phyloP scores from a whole-genome alignment of 2,113 vertebrate genomes.

The Mustela nigripes region DNA sequence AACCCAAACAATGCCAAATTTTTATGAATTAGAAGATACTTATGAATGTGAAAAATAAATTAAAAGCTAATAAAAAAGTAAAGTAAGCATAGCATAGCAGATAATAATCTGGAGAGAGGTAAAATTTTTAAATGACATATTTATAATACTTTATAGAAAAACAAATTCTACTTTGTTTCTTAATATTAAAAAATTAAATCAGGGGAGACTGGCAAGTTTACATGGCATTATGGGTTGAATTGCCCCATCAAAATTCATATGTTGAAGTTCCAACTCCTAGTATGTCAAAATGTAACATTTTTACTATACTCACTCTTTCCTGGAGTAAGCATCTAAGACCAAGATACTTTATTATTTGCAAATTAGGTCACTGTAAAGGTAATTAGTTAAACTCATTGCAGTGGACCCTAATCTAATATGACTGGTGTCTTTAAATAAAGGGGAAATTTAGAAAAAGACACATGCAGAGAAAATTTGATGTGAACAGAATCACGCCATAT shows the following conservation, averaged over 20 bases:
- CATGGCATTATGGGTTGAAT: not conserved
- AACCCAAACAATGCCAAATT: not conserved
- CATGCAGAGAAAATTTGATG: not conserved
- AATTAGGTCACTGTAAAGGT: not conserved
- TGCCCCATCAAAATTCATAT: not conserved
- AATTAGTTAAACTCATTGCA: not conserved
- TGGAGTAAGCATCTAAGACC: not conserved
- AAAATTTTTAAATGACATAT: not conserved
- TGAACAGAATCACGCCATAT: not conserved
- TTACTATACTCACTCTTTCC: not conserved
- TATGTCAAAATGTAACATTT: not conserved
- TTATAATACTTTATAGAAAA: not conserved
- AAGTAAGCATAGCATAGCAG: not conserved
- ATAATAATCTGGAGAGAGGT: not conserved
- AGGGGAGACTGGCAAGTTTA: not conserved
- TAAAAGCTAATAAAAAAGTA: not conserved
- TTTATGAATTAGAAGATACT: not conserved
- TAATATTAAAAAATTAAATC: not conserved
- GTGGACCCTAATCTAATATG: not conserved
- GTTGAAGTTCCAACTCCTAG: not conserved
- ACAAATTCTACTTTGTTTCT: not conserved
- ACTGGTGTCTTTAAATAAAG: not conserved
- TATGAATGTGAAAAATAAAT: not conserved
- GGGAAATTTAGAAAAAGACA: not conserved
- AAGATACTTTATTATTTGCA: not conserved